These are phyloP conservation scores for Ictalurus furcatus DNA, from an alignment of 2,113 vertebrate genomes.

Conservation along the genomic window DNA sequence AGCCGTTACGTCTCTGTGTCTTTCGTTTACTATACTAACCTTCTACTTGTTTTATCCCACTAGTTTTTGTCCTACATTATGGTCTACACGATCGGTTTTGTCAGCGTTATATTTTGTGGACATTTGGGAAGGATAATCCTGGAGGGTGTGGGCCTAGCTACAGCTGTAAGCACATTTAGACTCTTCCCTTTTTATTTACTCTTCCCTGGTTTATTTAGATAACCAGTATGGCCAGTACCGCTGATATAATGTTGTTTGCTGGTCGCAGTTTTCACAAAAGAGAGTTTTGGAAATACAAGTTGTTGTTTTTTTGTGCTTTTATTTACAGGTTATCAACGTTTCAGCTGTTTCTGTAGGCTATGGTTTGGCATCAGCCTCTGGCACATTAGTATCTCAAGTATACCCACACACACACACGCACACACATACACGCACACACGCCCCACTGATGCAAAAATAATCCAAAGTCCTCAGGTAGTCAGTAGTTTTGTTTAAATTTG, in stretches of 20 bases:
- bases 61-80: conserved; percentile 65
- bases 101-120: conserved; percentile 91
- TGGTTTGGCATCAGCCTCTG: conserved; percentile 86
- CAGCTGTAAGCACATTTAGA: conserved; percentile 72
- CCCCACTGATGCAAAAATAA: neutral
- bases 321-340: conserved; percentile 83
- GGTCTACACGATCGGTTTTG: conserved; percentile 78
- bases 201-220: too few relatives aligned
- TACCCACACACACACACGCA: conserved; percentile 15
- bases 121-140: conserved; percentile 84
- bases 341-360: conserved; percentile 82
- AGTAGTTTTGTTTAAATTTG: neutral
- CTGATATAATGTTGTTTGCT: neutral
- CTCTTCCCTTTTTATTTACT: neutral
- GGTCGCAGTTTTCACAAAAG: neutral
- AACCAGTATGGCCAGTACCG: neutral
- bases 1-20: neutral
- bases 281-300: neutral
- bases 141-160: conserved; percentile 82
- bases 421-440: neutral
- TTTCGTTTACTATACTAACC: neutral
- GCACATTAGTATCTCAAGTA: conserved; percentile 93
- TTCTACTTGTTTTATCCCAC: neutral
- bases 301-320: neutral
- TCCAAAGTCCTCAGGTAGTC: neutral